A percentile compares a stretch with the other conserved stretches of the same genome.
Conservation (phyloP, 2,888 invertebrate genomes). For the Melinaea menophilus region DNA sequence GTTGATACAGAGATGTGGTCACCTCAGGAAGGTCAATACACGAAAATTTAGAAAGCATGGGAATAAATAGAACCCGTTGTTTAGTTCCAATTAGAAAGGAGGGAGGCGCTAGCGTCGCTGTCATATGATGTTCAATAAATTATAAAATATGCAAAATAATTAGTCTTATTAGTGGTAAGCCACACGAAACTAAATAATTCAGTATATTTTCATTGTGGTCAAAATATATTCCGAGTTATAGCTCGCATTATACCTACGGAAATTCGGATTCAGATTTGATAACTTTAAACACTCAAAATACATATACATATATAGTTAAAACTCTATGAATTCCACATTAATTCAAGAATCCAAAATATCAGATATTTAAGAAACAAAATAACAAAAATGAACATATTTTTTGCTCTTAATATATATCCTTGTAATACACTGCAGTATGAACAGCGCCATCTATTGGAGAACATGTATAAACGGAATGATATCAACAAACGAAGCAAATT, state of each 20-base stretch:
- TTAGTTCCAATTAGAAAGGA: slow-evolving; percentile 31
- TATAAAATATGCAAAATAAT: neutral
- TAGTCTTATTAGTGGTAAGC: neutral
- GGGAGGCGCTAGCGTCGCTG: slow-evolving; percentile 21
- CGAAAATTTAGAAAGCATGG: slow-evolving; percentile 45
- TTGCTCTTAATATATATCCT: neutral
- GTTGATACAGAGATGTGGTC: slow-evolving; percentile 21
- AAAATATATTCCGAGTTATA: neutral
- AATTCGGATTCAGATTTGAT: neutral
- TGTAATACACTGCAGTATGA: neutral
- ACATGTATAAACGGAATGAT: neutral
- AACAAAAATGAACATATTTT: neutral
- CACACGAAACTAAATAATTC: slow-evolving; percentile 3
- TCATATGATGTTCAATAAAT: neutral
- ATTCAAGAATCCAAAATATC: no score
- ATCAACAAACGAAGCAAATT: no score
- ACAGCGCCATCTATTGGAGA: slow-evolving; percentile 17
- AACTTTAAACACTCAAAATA: no score
- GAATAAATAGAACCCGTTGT: slow-evolving; percentile 39
- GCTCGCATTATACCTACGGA: neutral
- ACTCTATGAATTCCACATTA: no score
- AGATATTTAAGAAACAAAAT: no score
- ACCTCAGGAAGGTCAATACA: slow-evolving; percentile 37
- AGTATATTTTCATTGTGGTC: neutral
- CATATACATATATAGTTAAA: no score